Evolutionary conservation across 2,888 invertebrate genomes (phyloP), one percentile per base, ranked within the genome.

Genomic region (Priocnemis perturbator): DNA sequence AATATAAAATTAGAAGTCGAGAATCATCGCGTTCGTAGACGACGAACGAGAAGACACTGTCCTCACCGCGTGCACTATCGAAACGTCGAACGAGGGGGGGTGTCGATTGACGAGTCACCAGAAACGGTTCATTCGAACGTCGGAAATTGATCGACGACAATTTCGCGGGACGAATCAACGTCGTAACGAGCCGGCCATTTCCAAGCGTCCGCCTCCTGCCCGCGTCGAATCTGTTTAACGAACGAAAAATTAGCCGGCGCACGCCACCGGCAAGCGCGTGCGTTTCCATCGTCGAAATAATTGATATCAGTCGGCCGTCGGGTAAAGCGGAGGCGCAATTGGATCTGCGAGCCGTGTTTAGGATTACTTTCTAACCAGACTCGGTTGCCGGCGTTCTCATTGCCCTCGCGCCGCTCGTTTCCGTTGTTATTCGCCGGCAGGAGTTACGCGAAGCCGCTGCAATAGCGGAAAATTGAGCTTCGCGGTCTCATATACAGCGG

Each of bases 111-210:
- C n/a, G 17, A n/a, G n/a, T 17, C 11, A 19, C 17, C 50, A 50
- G 50, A 19, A n/a, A 50, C n/a, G 7, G 17, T 50, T 50, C n/a
- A 19, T 50, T 17, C 17, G 50, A 17, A 17, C 50, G 50, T 19
- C 50, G 50, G 50, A 50, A 50, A 50, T 50, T 50, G 50, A 50
- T 19, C 5, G 50, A 47, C 26, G 26, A 21, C 21, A 55, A 55
- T 20, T 26, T 15, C 15, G 26, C 14, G 23, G 15, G 55, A 50
- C 26, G 55, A 21, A 55, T 15, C 15, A 21, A 21, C 9, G 14
- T 9, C 55, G 21, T 23, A 21, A 26, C 21, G 23, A 50, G 19
- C 50, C 50, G 4, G 37, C 37, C 4, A 37, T 37, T 37, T 37
- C 37, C 37, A 3, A 37, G 11, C 50, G 3, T 47, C 47, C 50